phyloP scores from a whole-genome alignment of 2,113 vertebrate genomes.

The Smithornis capensis region DNA sequence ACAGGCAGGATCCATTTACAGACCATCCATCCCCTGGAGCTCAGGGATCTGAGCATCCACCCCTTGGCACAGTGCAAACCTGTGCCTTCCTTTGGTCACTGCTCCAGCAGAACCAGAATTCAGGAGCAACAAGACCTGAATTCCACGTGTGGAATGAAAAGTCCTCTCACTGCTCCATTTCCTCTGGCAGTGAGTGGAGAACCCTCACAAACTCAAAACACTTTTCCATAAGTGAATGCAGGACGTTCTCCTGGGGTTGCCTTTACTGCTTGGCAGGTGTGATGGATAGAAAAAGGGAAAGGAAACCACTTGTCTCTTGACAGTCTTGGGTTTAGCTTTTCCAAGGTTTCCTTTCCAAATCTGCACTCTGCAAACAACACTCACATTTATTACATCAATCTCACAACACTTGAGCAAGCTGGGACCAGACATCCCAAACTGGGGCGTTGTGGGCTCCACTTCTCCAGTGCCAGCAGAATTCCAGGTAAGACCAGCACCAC shows the following conservation, averaged over 20 bases:
- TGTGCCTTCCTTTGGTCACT: background rate
- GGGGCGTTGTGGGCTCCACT: background rate
- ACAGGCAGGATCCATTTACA: background rate
- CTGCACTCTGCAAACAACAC: background rate
- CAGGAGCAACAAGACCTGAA: background rate
- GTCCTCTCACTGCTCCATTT: background rate
- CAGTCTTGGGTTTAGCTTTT: background rate
- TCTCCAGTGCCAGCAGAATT: background rate
- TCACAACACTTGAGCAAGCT: background rate
- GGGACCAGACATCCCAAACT: background rate
- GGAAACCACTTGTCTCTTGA: background rate
- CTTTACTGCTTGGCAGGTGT: background rate
- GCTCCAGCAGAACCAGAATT: background rate
- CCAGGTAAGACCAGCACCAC: background rate
- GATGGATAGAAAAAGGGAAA: background rate
- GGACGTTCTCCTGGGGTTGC: background rate
- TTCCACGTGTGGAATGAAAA: background rate
- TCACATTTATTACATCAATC: constrained; percentile 26
- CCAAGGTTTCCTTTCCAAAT: constrained; percentile 1
- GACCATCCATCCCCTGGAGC: background rate
- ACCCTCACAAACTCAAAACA: background rate
- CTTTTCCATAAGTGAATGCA: background rate
- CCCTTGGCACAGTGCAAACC: background rate
- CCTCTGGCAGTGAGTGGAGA: background rate
- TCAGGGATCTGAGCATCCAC: background rate